Evolutionary conservation across 2,113 vertebrate species (phyloP).

Genomic region (Oreochromis niloticus): DNA sequence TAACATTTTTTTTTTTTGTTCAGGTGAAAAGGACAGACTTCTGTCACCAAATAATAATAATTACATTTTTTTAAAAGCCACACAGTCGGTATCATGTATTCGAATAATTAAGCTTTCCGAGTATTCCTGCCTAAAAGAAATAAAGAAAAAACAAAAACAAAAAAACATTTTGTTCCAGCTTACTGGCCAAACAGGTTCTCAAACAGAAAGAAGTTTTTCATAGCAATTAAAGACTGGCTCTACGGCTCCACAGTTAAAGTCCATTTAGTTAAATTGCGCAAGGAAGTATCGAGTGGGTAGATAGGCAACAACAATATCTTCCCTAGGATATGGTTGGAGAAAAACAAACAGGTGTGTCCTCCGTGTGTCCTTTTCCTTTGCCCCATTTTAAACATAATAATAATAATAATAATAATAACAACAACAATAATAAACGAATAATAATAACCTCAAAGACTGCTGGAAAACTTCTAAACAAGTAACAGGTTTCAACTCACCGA

Average conservation of each 20-base stretch:
- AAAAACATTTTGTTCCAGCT: not conserved
- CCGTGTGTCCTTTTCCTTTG: not conserved
- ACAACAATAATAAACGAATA: not conserved
- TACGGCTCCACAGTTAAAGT: not conserved
- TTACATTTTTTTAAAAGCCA: not conserved
- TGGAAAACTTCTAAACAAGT: conserved; percentile 25
- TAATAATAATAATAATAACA: not conserved
- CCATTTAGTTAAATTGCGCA: conserved; percentile 2
- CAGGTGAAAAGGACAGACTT: not conserved
- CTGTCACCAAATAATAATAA: not conserved
- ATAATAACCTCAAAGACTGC: not conserved
- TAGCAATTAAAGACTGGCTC: not conserved
- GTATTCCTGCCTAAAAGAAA: not conserved
- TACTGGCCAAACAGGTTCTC: conserved; percentile 13
- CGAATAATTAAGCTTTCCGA: not conserved
- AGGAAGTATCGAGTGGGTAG: not conserved
- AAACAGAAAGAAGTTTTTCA: not conserved
- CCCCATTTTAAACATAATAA: not conserved
- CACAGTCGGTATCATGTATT: not conserved
- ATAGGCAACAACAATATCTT: not conserved
- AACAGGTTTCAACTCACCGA: conserved; percentile 48
- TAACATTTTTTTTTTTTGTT: not conserved
- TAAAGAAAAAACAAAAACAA: not conserved
- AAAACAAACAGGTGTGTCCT: conserved; percentile 4
- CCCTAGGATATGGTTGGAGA: not conserved